Evolutionary conservation across 2,888 invertebrate genomes (phyloP), one percentile per base, ranked within the genome.

Genomic region (Tromatobia lineatoria): DNA sequence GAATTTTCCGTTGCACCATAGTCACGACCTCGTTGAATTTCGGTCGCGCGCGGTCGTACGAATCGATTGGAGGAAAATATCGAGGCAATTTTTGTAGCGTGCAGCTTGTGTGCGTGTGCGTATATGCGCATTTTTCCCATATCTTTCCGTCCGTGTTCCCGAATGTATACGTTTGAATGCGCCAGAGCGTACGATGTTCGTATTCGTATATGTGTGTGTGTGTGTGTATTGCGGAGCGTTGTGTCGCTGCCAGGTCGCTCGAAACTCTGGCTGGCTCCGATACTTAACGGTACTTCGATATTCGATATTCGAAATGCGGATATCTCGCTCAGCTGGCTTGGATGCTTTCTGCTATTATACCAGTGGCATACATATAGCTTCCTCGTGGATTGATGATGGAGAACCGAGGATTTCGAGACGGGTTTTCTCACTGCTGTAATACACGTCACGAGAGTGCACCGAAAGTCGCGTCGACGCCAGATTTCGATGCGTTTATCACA

Each of bases 281-380:
- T 77, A 75, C 83, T 79, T 66, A 75, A 75, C 75, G 64, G 73
- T 79, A 66, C 79, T 76, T 79, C 81, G 76, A 81, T 81, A 81
- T 81, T 71, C 71, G 71, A 80, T 80, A 80, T 76, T 79, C 75
- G 66, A 47, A 61, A 74, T 61, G 47, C 66, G 29, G 45, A 70
- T 81, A 64, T 76, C 52, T 47, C 73, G 59, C 38, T 52, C 66
- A 52, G 61, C 61, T 52, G 64, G 45, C 23, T 80, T 42, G 42
- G 54, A 76, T 75, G 52, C 34, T 70, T 47, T 47, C 69, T 29
- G n/a, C 66, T 66, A 54, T 54, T 73, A 73, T 57, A 38, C 64
- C 47, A 15, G 13, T 59, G 10, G 52, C 18, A 20, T 50, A 29
- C 54, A 52, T 70, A 67, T 59, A 66, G 74, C 69, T 75, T 75